These are phyloP conservation scores for Amitus sp. DNA, from an alignment of 2,888 invertebrate genomes.

Conservation along the genomic window DNA sequence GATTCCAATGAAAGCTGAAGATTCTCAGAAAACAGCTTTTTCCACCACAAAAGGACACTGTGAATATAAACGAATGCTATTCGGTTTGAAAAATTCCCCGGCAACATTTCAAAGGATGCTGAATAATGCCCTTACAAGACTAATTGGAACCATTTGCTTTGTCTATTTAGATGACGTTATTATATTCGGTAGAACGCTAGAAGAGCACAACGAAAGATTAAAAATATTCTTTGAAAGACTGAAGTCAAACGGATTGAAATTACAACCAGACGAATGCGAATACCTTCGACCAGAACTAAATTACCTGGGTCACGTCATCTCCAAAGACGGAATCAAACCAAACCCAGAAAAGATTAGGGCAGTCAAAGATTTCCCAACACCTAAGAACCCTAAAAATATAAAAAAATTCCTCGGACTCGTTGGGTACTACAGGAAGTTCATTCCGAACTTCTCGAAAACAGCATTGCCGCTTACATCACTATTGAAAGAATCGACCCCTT, in stretches of 20 bases:
- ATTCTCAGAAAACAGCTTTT: conserved; percentile 39
- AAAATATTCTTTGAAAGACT: conserved; percentile 29
- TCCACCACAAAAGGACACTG: conserved; percentile 39
- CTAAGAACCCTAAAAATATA: conserved; percentile 12
- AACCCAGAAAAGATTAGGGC: conserved; percentile 20
- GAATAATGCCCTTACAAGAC: conserved; percentile 44
- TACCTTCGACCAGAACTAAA: conserved; percentile 23
- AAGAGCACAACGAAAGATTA: no score
- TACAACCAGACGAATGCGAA: conserved; percentile 43
- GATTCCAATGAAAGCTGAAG: conserved; percentile 33
- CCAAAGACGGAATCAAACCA: conserved; percentile 30
- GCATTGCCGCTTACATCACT: no score
- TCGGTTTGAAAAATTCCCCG: conserved; percentile 51
- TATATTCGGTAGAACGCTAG: conserved; percentile 26
- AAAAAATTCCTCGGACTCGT: conserved; percentile 10
- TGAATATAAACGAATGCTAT: conserved; percentile 45
- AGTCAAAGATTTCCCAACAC: conserved; percentile 26
- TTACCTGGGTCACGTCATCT: conserved; percentile 40
- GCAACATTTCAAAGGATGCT: conserved; percentile 52
- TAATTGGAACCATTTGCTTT: conserved; percentile 26
- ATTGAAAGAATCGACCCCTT: conserved; percentile 3
- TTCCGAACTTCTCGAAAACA: no score
- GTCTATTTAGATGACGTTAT: conserved; percentile 41
- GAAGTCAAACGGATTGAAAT: conserved; percentile 20
- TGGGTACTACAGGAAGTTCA: no score